These are phyloP conservation scores for Amyelois transitella DNA, from an alignment of 1,140 invertebrate species.

Conservation along the genomic window DNA sequence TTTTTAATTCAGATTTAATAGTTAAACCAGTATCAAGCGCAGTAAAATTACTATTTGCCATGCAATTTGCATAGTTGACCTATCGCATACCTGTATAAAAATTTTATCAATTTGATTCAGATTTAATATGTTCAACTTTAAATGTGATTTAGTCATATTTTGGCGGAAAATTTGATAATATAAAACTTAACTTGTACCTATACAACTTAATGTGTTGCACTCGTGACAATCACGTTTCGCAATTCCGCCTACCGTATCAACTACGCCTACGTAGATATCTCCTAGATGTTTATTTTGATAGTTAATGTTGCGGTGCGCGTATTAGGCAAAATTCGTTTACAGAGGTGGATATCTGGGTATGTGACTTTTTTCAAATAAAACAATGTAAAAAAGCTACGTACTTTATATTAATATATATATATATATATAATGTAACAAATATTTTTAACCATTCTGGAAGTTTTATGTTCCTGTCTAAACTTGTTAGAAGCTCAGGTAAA, in stretches of 20 bases:
- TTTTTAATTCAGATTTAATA: conserved; percentile 23
- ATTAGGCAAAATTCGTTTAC: too few species aligned
- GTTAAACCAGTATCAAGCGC: conserved; percentile 28
- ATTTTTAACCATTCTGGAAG: too few species aligned
- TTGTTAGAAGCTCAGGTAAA: too few species aligned
- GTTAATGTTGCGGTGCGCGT: neutral
- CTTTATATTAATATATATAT: too few species aligned
- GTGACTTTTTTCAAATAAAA: too few species aligned
- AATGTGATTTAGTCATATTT: too few species aligned
- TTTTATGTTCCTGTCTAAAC: too few species aligned
- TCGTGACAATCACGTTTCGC: conserved; percentile 38
- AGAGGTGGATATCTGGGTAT: too few species aligned
- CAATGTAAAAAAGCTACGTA: too few species aligned
- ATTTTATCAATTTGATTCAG: neutral
- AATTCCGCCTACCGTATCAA: conserved; percentile 35
- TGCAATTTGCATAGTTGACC: conserved; percentile 14
- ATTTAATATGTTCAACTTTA: neutral
- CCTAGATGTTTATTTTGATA: conserved; percentile 13
- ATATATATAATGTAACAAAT: too few species aligned
- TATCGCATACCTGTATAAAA: neutral
- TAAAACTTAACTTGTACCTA: too few species aligned
- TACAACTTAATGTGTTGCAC: neutral
- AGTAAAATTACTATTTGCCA: conserved; percentile 18
- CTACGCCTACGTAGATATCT: conserved; percentile 40
- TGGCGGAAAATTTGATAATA: too few species aligned